Evolutionary conservation across 1,140 invertebrate genomes (phyloP), one percentile per base, ranked within the genome.

Genomic region (Zaprionus davidi): DNA sequence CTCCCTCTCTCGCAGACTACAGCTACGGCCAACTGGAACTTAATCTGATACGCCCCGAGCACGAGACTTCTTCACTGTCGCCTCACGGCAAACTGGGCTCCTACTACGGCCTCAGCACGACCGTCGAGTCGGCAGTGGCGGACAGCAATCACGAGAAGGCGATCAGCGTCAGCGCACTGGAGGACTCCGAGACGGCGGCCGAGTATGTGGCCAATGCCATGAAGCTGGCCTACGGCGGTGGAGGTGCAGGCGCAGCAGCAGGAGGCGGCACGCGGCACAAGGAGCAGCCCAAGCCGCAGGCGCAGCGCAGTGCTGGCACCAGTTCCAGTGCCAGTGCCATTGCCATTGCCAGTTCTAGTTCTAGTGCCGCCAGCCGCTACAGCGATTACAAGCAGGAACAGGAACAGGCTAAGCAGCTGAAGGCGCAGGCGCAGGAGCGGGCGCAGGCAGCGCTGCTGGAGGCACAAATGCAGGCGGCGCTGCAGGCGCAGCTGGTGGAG

Each of bases 171-270:
- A 22, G 15, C 17, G 38, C 51, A 26, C 67, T 92, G n/a, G 91
- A 92, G 55, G 91, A 92, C 17, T 81, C 91, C 1, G 76, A 87
- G 58, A 90, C 90, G 13, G 91, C 91, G 5, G 91, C 85, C 5
- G 91, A 92, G 57, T 92, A 92, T 53, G 91, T 92, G 56, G 82
- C 77, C 20, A 92, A 92, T 76, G 91, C 91, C 55, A 88, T 92
- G 69, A 82, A 92, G 49, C 36, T 91, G 76, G 85, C 85, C 17
- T 92, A 92, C 57, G 81, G 81, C 31, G 31, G 31, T 1, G 31
- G 31, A 9, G 26, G 26, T 5, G 26, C 26, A 26, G 26, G 5
- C 5, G 26, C 3, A 3, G 26, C 26, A 28, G 26, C 1, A 1
- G 28, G 7, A 31, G 31, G 2, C 11, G 9, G 2, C 34, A 64